Conservation (phyloP, 1,140 invertebrate genomes). For the Tetramorium parvispinum region DNA sequence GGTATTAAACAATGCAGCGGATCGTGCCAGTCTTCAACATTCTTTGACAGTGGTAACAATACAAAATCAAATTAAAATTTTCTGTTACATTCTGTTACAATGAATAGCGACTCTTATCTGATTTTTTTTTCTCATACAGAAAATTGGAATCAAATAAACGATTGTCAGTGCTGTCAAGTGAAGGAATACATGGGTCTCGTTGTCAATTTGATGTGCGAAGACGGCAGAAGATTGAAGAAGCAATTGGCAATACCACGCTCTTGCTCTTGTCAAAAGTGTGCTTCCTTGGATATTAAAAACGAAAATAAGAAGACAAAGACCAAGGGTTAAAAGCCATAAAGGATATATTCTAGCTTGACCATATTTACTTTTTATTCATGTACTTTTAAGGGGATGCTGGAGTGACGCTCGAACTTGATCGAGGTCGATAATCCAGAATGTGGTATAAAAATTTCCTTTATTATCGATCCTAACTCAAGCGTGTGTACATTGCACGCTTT, state of each 20-base stretch:
- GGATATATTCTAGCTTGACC: background rate
- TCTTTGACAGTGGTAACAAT: slow-evolving; percentile 87
- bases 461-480: no score
- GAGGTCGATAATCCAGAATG: no score
- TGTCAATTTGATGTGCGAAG: slow-evolving; percentile 86
- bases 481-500: no score
- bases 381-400: no score
- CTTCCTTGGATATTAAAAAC: slow-evolving; percentile 13
- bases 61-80: slow-evolving; percentile 15
- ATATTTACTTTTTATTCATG: background rate
- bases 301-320: slow-evolving; percentile 33
- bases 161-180: slow-evolving; percentile 88
- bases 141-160: slow-evolving; percentile 84
- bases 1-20: slow-evolving; percentile 89
- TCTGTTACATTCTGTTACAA: background rate
- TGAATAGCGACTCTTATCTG: background rate
- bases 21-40: slow-evolving; percentile 88
- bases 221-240: slow-evolving; percentile 85
- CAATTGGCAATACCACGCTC: slow-evolving; percentile 84
- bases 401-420: no score
- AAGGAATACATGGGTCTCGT: slow-evolving; percentile 81
- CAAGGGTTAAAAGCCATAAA: slow-evolving; percentile 10
- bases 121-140: slow-evolving; percentile 81
- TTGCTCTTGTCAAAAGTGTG: slow-evolving; percentile 87
- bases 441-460: no score